Percentiles rank a stretch among this genome's conserved stretches.
Conservation (phyloP, 2,113 vertebrate genomes). For the Clinocottus analis region DNA sequence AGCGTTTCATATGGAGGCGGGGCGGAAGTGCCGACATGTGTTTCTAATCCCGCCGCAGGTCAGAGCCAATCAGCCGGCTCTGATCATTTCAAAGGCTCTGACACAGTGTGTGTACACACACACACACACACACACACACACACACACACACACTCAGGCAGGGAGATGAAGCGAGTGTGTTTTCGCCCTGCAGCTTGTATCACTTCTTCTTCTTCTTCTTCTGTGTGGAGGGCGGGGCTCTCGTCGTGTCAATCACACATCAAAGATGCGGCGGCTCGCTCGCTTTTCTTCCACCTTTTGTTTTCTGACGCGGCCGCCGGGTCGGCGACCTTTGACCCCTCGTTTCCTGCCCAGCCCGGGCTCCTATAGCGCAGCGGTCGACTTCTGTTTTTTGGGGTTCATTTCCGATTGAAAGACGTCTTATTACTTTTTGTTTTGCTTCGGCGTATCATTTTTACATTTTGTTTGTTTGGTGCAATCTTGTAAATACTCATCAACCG, state of each 20-base stretch:
- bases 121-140: neutral
- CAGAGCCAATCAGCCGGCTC: conserved; percentile 26
- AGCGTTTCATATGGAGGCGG: neutral
- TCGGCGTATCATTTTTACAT: too few relatives aligned
- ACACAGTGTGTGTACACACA: conserved; percentile 26
- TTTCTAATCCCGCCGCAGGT: conserved; percentile 32
- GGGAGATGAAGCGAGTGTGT: conserved; percentile 12
- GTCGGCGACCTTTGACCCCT: neutral
- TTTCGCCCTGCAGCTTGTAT: conserved; percentile 27
- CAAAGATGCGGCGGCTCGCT: conserved; percentile 1
- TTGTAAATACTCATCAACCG: too few relatives aligned
- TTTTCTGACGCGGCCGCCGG: conserved; percentile 2
- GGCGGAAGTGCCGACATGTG: conserved; percentile 28
- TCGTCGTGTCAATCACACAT: conserved; percentile 13
- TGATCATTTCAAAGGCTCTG: conserved; percentile 38
- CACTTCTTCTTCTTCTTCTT: neutral
- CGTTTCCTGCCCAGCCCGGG: neutral
- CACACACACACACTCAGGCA: neutral
- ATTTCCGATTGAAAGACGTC: neutral
- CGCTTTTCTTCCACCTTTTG: neutral
- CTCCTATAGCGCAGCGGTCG: neutral
- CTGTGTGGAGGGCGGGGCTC: neutral
- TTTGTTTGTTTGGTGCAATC: too few relatives aligned
- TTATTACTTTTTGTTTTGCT: neutral
- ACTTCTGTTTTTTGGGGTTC: neutral